A percentile compares a stretch with the other conserved stretches of the same genome.
These are phyloP conservation scores for Lottia gigantea DNA, from an alignment of 2,888 invertebrate species.

Conservation along the genomic window DNA sequence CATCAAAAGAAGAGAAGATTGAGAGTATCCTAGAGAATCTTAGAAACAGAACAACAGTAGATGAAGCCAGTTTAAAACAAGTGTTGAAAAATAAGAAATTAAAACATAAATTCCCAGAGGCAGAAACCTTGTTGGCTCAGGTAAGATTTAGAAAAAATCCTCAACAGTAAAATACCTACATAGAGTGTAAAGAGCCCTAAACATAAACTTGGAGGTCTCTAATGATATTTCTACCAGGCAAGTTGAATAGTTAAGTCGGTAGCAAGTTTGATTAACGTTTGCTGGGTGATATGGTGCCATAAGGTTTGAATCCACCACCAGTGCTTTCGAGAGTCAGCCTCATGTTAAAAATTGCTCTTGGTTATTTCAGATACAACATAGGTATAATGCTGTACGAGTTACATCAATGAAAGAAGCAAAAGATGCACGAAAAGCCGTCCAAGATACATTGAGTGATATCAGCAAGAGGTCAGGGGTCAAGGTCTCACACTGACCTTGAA, in stretches of 20 bases:
- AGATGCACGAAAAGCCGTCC: slow-evolving; percentile 45
- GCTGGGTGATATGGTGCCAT: background rate
- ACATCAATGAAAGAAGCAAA: slow-evolving; percentile 55
- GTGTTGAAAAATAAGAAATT: slow-evolving; percentile 41
- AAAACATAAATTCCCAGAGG: slow-evolving; percentile 49
- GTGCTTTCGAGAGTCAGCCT: too few species aligned
- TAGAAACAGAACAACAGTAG: slow-evolving; percentile 42
- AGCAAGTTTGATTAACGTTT: background rate
- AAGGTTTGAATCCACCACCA: too few species aligned
- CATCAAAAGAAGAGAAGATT: slow-evolving; percentile 47
- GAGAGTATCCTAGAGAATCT: slow-evolving; percentile 44
- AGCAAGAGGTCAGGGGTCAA: slow-evolving; percentile 4
- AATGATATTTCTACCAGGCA: too few species aligned
- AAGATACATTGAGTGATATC: slow-evolving; percentile 37
- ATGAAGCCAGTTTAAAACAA: slow-evolving; percentile 48
- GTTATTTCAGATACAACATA: slow-evolving; percentile 49
- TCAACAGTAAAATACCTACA: too few species aligned
- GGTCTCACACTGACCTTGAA: background rate
- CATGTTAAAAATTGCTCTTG: too few species aligned
- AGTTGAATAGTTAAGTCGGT: too few species aligned
- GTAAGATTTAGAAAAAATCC: too few species aligned
- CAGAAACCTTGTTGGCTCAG: slow-evolving; percentile 51
- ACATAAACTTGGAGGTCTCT: too few species aligned
- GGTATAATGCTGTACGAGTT: slow-evolving; percentile 55
- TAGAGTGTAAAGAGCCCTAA: too few species aligned